Evolutionary conservation across 2,113 vertebrate genomes (phyloP).

Genomic region (Cyphomyrus plagiostoma): DNA sequence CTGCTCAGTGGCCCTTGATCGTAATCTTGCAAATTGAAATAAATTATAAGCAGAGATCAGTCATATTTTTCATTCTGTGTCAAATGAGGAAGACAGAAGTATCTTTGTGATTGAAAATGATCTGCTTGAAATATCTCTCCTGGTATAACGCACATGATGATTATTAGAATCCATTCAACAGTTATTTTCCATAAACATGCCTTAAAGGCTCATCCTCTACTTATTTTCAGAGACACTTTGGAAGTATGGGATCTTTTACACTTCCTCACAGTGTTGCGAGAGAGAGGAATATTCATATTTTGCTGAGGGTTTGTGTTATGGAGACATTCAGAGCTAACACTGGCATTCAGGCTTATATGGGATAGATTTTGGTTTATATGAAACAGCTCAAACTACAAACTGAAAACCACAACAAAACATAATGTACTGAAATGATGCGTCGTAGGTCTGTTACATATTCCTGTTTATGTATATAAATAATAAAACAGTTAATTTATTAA

Average conservation of each 20-base stretch:
- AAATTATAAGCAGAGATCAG: background rate
- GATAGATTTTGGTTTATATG: background rate
- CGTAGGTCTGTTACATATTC: background rate
- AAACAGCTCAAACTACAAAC: background rate
- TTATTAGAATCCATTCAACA: background rate
- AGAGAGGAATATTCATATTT: background rate
- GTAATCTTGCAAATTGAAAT: background rate
- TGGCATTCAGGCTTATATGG: background rate
- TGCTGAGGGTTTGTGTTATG: background rate
- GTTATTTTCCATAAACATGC: background rate
- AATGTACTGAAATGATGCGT: constrained; percentile 6
- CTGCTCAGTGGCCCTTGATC: background rate
- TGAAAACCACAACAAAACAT: background rate
- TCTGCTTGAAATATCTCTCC: background rate
- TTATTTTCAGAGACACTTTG: background rate
- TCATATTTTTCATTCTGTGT: background rate
- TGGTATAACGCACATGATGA: background rate
- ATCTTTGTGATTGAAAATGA: background rate
- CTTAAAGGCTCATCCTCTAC: background rate
- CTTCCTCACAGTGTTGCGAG: background rate
- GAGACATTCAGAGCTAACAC: background rate
- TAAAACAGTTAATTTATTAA: background rate
- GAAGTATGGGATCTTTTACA: background rate
- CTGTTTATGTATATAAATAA: background rate
- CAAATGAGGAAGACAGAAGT: background rate